Percentiles rank a stretch among this genome's conserved stretches.
Evolutionary conservation across 2,113 vertebrate genomes (phyloP).

Genomic region (Rhinolophus sinicus): DNA sequence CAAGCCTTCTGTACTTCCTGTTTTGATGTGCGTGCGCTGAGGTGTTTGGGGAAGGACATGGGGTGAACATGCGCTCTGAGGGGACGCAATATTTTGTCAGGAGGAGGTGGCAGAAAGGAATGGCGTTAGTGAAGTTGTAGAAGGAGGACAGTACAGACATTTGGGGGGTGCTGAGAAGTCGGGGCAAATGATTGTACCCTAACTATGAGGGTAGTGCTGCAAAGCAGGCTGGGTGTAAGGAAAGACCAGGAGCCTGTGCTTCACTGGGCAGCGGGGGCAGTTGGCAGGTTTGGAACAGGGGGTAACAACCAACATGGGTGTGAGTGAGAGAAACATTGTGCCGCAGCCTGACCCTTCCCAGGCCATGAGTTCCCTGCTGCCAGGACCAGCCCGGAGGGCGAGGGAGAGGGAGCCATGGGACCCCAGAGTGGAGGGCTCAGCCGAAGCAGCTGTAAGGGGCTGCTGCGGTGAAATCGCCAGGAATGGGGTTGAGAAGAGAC

Average conservation of each 20-base stretch:
- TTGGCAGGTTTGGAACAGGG: not conserved
- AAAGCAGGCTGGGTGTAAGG: not conserved
- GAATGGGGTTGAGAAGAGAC: not conserved
- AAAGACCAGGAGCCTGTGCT: not conserved
- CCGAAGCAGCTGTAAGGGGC: not conserved
- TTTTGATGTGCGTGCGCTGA: not conserved
- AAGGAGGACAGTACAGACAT: not conserved
- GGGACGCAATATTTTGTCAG: not conserved
- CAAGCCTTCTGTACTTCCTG: not conserved
- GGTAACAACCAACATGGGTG: rapidly evolving
- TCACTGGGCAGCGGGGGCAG: rapidly evolving
- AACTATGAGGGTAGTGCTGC: not conserved
- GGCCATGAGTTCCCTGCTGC: not conserved
- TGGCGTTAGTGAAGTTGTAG: not conserved
- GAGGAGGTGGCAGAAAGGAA: not conserved
- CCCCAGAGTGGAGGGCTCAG: not conserved
- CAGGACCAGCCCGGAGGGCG: not conserved
- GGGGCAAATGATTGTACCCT: rapidly evolving
- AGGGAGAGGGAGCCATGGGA: not conserved
- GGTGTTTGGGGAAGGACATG: not conserved
- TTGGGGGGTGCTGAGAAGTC: not conserved
- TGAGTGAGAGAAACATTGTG: not conserved
- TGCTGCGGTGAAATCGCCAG: not conserved
- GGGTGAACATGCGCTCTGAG: rapidly evolving
- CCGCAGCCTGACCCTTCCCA: not conserved